phyloP scores from a whole-genome alignment of 1,140 invertebrate genomes.

The Eumeta japonica region DNA sequence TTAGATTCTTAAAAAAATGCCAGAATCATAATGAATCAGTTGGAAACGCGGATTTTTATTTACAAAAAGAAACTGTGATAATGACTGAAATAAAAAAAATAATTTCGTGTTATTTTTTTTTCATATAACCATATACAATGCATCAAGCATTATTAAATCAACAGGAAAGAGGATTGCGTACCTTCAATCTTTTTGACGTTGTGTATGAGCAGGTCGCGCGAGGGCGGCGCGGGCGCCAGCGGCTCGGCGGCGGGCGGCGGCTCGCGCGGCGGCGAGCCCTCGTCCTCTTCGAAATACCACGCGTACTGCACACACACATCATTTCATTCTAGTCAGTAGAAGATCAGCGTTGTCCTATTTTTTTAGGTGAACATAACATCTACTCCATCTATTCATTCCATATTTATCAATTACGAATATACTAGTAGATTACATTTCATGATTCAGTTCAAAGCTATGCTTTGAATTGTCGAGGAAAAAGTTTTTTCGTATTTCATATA shows the following conservation, averaged over 20 bases:
- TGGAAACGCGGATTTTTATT: no score
- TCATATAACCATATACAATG: neutral
- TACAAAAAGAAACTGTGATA: no score
- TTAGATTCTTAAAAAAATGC: no score
- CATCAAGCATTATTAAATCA: neutral
- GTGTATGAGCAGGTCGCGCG: slow-evolving; percentile 47
- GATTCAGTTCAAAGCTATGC: no score
- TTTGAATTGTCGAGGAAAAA: no score
- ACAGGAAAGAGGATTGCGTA: slow-evolving; percentile 13
- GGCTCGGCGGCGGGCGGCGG: slow-evolving; percentile 33
- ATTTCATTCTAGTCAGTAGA: neutral
- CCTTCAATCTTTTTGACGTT: slow-evolving; percentile 57
- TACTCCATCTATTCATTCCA: no score
- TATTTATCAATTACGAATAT: no score
- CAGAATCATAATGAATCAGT: no score
- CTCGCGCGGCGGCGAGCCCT: slow-evolving; percentile 36
- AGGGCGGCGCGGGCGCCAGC: slow-evolving; percentile 38
- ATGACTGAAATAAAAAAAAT: slow-evolving; percentile 5
- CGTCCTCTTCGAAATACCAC: slow-evolving; percentile 55
- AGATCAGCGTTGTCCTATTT: no score
- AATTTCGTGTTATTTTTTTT: neutral
- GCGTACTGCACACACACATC: slow-evolving; percentile 40
- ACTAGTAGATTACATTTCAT: no score
- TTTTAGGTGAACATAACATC: no score
- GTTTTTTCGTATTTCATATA: no score